These are phyloP conservation scores for Scaptomyza caliginosa DNA, from an alignment of 2,888 invertebrate genomes.

Conservation along the genomic window DNA sequence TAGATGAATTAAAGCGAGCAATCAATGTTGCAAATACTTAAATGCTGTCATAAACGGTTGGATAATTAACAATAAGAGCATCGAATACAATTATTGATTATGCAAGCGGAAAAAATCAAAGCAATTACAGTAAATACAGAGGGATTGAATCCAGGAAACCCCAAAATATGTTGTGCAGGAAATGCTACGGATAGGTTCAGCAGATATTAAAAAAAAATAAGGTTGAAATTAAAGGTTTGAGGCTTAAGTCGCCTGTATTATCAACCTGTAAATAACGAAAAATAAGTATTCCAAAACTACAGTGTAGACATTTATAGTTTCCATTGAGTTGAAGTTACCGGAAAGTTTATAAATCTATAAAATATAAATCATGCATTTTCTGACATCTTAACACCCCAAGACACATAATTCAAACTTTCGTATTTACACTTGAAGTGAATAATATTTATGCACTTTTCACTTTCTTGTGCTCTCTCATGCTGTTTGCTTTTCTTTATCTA, in stretches of 20 bases:
- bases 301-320: not conserved
- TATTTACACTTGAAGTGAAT: conserved; percentile 37
- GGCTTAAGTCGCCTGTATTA: too few relatives aligned
- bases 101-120: not conserved
- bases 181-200: too few relatives aligned
- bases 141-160: too few relatives aligned
- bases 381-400: conserved; percentile 7
- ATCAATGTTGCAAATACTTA: conserved; percentile 30
- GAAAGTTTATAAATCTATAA: not conserved
- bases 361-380: conserved; percentile 32
- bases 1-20: conserved; percentile 28
- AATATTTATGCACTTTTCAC: conserved; percentile 38
- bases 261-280: too few relatives aligned
- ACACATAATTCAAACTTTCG: conserved; percentile 8
- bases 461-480: not conserved
- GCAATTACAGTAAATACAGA: not conserved
- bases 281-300: too few relatives aligned
- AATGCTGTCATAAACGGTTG: conserved; percentile 4
- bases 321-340: not conserved
- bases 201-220: too few relatives aligned
- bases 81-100: not conserved
- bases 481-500: conserved; percentile 1
- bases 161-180: too few relatives aligned
- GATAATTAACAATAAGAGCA: conserved; percentile 1
- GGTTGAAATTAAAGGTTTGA: too few relatives aligned